phyloP scores from a whole-genome alignment of 2,888 invertebrate species.

The Trichogramma dendrolimi region DNA sequence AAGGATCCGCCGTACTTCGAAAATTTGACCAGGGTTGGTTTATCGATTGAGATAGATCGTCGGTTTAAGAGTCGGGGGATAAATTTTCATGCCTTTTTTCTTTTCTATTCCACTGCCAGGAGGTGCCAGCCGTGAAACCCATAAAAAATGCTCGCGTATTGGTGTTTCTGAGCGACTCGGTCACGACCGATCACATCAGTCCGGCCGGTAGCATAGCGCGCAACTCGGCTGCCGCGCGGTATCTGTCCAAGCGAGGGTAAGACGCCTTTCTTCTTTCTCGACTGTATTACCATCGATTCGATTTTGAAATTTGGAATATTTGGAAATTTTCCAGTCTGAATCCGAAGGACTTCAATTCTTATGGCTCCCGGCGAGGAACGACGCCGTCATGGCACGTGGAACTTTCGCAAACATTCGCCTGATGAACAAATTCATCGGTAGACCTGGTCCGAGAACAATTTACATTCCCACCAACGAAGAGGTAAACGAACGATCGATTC shows the following conservation, averaged over 20 bases:
- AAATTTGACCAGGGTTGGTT: slow-evolving; percentile 61
- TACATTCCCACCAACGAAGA: slow-evolving; percentile 84
- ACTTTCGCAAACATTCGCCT: slow-evolving; percentile 97
- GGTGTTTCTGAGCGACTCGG: slow-evolving; percentile 88
- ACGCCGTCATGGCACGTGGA: slow-evolving; percentile 94
- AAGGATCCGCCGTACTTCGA: slow-evolving; percentile 95
- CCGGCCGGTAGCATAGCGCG: slow-evolving; percentile 96
- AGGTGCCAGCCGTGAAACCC: slow-evolving; percentile 59
- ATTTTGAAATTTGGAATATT: slow-evolving; percentile 37
- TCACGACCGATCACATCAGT: slow-evolving; percentile 98
- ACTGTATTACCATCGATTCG: slow-evolving; percentile 26
- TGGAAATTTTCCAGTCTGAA: slow-evolving; percentile 61
- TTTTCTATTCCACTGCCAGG: slow-evolving; percentile 48
- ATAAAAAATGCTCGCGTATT: slow-evolving; percentile 76
- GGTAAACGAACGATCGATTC: slow-evolving; percentile 47
- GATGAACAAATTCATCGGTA: slow-evolving; percentile 79
- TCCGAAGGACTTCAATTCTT: slow-evolving; percentile 95
- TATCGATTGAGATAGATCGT: neutral
- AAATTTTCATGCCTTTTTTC: neutral
- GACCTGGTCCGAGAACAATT: slow-evolving; percentile 78
- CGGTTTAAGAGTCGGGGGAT: neutral
- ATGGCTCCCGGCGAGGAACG: slow-evolving; percentile 94
- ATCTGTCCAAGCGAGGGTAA: slow-evolving; percentile 68
- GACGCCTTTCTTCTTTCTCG: slow-evolving; percentile 30
- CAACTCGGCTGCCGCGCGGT: slow-evolving; percentile 87